These are phyloP conservation scores for Eulemur rufifrons DNA, from an alignment of 2,113 vertebrate genomes.

Conservation along the genomic window DNA sequence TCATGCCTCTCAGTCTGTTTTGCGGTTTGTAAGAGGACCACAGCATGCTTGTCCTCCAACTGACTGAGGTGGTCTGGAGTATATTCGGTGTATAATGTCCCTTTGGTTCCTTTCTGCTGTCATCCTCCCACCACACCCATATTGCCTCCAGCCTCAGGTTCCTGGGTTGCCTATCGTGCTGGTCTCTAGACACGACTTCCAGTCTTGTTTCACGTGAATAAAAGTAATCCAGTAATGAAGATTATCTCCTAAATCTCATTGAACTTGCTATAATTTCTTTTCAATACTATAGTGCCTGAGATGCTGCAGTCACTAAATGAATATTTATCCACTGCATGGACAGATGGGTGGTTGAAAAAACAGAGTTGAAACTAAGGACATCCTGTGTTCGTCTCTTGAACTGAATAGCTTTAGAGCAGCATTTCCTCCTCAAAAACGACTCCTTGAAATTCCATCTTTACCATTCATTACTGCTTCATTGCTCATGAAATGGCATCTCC, in stretches of 20 bases:
- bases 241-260: background rate
- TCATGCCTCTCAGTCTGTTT: background rate
- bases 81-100: background rate
- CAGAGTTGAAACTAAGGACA: background rate
- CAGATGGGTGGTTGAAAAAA: background rate
- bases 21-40: background rate
- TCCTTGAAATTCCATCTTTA: background rate
- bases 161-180: background rate
- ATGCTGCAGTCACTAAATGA: background rate
- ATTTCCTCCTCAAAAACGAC: background rate
- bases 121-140: background rate
- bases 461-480: background rate
- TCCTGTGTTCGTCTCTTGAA: background rate
- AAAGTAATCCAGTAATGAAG: background rate
- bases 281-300: background rate
- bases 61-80: background rate
- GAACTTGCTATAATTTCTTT: background rate
- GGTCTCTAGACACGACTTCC: background rate
- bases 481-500: constrained; percentile 18
- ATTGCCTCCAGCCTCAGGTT: background rate
- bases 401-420: background rate
- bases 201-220: background rate
- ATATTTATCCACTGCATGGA: background rate
- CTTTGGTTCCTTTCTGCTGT: background rate
- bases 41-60: background rate